These are phyloP conservation scores for Lophochroa leadbeateri DNA, from an alignment of 2,113 vertebrate genomes.

Conservation along the genomic window DNA sequence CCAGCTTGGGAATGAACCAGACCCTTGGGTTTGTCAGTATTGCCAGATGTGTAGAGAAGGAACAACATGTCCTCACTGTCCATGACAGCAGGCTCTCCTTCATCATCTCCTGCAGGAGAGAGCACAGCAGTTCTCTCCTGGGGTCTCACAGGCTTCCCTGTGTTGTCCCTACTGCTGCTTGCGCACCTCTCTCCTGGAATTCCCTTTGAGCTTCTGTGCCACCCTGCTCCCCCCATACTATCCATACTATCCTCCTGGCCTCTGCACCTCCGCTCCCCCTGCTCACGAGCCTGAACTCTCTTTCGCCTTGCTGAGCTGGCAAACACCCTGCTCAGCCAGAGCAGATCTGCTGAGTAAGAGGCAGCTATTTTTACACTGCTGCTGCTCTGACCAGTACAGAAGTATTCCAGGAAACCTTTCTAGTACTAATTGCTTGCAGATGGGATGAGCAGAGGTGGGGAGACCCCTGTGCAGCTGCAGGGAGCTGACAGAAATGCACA, in stretches of 20 bases:
- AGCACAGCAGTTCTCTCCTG: not conserved
- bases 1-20: constrained; percentile 83
- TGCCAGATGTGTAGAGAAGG: constrained; percentile 82
- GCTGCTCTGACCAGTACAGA: not conserved
- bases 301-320: not conserved
- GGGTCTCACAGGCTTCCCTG: not conserved
- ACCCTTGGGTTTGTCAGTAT: constrained; percentile 83
- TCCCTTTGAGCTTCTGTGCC: not conserved
- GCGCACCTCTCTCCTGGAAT: accelerated
- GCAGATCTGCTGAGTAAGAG: constrained; percentile 5
- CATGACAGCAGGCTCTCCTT: constrained; percentile 78
- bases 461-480: not conserved
- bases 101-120: constrained; percentile 75
- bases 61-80: constrained; percentile 81
- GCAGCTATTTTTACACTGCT: not conserved
- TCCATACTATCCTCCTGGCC: not conserved
- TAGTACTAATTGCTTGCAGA: not conserved
- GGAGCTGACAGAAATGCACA: not conserved
- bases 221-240: too few relatives aligned
- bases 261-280: not conserved
- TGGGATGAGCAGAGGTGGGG: not conserved
- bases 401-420: not conserved
- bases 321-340: not conserved
- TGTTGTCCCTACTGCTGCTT: not conserved
- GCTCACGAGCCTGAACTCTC: not conserved